Conservation (phyloP, 2,888 invertebrate genomes). For the Tortrix viridana region DNA sequence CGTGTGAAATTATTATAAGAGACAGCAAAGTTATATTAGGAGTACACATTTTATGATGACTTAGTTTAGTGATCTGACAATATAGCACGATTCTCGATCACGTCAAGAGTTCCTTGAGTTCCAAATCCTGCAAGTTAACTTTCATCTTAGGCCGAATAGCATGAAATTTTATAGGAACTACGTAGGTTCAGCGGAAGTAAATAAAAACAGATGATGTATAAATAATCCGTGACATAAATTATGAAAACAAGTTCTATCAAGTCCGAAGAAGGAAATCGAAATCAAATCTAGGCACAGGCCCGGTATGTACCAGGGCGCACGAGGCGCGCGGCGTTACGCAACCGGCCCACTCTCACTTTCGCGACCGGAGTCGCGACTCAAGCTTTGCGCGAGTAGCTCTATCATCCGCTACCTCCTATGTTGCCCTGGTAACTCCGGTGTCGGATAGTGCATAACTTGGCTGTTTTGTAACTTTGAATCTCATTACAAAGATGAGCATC, state of each 20-base stretch:
- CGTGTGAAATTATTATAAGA: no score
- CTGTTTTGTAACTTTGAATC: slow-evolving; percentile 19
- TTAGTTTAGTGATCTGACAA: no score
- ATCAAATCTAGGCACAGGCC: slow-evolving; percentile 52
- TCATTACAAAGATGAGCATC: not conserved
- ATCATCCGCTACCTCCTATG: slow-evolving; percentile 30
- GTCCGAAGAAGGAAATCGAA: slow-evolving; percentile 27
- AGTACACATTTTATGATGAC: no score
- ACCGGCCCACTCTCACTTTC: slow-evolving; percentile 79
- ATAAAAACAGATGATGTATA: no score
- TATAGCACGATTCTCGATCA: no score
- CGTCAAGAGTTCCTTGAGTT: no score
- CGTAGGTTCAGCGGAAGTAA: no score
- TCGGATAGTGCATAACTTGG: slow-evolving; percentile 32
- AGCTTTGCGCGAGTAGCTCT: slow-evolving; percentile 12
- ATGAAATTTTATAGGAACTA: no score
- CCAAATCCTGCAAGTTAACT: no score
- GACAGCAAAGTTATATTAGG: no score
- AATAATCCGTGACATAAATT: no score
- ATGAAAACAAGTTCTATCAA: not conserved
- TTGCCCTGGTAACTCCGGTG: slow-evolving; percentile 51
- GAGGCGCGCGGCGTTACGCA: slow-evolving; percentile 70
- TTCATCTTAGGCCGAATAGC: no score
- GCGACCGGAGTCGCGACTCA: slow-evolving; percentile 53
- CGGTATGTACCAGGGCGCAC: slow-evolving; percentile 66